Evolutionary conservation across 2,113 vertebrate genomes (phyloP).

Genomic region (Drymodes brunneopygia): DNA sequence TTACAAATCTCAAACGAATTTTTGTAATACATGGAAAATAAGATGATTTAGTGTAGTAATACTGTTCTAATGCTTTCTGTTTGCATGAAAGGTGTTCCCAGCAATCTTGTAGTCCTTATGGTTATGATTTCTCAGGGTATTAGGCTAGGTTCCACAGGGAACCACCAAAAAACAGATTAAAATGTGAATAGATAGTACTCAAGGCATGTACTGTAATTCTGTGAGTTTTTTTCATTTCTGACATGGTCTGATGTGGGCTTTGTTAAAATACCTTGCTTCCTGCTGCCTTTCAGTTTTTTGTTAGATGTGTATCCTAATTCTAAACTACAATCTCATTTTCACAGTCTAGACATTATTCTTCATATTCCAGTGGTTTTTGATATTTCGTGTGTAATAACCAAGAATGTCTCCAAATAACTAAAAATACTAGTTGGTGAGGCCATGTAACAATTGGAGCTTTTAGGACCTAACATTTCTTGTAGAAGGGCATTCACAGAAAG

Average conservation of each 20-base stretch:
- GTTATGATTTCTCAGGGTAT: not conserved
- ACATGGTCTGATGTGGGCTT: not conserved
- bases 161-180: not conserved
- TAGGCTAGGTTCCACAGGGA: not conserved
- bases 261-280: not conserved
- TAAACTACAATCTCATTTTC: not conserved
- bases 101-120: not conserved
- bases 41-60: not conserved
- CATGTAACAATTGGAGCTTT: not conserved
- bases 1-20: not conserved
- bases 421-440: not conserved
- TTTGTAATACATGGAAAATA: not conserved
- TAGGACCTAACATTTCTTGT: not conserved
- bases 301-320: not conserved
- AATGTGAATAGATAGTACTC: not conserved
- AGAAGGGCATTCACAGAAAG: not conserved
- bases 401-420: not conserved
- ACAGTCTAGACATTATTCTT: not conserved
- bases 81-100: not conserved
- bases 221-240: not conserved
- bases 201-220: not conserved
- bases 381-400: not conserved
- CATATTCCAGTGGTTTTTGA: not conserved
- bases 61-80: not conserved
- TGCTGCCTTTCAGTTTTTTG: not conserved